phyloP scores from a whole-genome alignment of 2,797 vertebrate genomes.

The Neoniphon sammara region DNA sequence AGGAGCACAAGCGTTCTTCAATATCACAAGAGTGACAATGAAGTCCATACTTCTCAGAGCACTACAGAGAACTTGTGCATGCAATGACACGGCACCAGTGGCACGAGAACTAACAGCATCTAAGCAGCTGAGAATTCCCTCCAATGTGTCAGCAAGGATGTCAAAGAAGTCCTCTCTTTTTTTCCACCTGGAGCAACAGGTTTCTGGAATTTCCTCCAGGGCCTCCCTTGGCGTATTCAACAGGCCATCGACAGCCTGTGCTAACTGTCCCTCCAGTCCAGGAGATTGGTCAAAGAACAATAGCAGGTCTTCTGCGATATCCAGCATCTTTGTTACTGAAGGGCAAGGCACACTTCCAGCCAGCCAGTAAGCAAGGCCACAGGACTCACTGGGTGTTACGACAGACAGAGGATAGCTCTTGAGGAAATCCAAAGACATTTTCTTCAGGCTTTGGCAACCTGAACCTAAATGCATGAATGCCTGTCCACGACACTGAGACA shows the following conservation, averaged over 20 bases:
- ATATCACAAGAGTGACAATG: constrained; percentile 90
- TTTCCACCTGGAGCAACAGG: constrained; percentile 92
- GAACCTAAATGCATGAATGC: constrained; percentile 90
- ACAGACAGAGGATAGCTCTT: constrained; percentile 90
- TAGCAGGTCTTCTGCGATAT: constrained; percentile 89
- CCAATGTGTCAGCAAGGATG: constrained; percentile 90
- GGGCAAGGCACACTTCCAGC: constrained; percentile 89
- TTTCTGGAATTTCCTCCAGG: constrained; percentile 84
- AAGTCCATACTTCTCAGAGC: constrained; percentile 92
- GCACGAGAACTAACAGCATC: constrained; percentile 86
- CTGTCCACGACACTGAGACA: constrained; percentile 94
- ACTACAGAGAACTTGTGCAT: constrained; percentile 88
- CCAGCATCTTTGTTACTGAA: constrained; percentile 87
- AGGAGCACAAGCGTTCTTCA: constrained; percentile 93
- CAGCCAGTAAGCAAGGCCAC: constrained; percentile 93
- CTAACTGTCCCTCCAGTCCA: constrained; percentile 85
- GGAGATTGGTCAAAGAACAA: constrained; percentile 90
- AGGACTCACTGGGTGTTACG: constrained; percentile 92
- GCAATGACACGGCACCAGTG: constrained; percentile 79
- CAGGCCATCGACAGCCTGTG: constrained; percentile 86
- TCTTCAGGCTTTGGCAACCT: constrained; percentile 91
- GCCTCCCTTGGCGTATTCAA: constrained; percentile 85
- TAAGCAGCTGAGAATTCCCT: constrained; percentile 90
- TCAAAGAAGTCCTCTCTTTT: constrained; percentile 95
- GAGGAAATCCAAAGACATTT: constrained; percentile 89